A percentile compares a stretch with the other conserved stretches of the same genome.
These are phyloP conservation scores for Apodemus agrarius DNA, from an alignment of 2,797 vertebrate species.

Conservation along the genomic window DNA sequence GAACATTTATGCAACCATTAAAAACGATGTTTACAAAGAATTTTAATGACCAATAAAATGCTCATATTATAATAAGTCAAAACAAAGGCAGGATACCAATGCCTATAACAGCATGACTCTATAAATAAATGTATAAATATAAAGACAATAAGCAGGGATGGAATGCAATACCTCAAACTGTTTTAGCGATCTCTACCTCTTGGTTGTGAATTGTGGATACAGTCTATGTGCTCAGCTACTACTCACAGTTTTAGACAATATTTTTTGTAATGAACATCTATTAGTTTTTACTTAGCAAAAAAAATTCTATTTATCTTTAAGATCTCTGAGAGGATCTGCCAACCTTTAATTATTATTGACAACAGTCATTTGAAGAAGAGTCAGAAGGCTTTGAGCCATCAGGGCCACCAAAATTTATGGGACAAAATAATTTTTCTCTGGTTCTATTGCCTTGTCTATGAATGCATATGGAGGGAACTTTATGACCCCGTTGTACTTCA, in stretches of 20 bases:
- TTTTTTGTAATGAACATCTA: not conserved
- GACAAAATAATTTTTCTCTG: not conserved
- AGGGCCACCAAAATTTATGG: not conserved
- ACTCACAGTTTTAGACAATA: slow-evolving; percentile 45
- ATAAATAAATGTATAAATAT: slow-evolving; percentile 70
- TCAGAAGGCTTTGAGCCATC: not conserved
- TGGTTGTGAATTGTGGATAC: slow-evolving; percentile 61
- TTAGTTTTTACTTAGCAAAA: slow-evolving; percentile 29
- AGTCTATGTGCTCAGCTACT: slow-evolving; percentile 39
- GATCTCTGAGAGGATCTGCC: slow-evolving; percentile 37
- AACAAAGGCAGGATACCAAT: slow-evolving; percentile 69
- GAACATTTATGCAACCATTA: slow-evolving; percentile 75
- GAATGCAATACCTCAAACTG: slow-evolving; percentile 56
- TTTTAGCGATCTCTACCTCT: slow-evolving; percentile 67
- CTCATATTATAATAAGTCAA: slow-evolving; percentile 72
- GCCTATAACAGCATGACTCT: slow-evolving; percentile 65
- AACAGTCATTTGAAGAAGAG: not conserved
- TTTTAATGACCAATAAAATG: slow-evolving; percentile 77
- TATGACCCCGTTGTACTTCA: slow-evolving; percentile 26
- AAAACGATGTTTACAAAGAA: slow-evolving; percentile 74
- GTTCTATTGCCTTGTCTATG: not conserved
- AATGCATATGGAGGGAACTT: not conserved
- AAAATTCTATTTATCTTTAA: slow-evolving; percentile 22
- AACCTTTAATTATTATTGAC: slow-evolving; percentile 5
- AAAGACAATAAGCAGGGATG: slow-evolving; percentile 61